Base-by-base conservation (phyloP, 2,888 invertebrate genomes). In the Malacosoma neustria region DNA sequence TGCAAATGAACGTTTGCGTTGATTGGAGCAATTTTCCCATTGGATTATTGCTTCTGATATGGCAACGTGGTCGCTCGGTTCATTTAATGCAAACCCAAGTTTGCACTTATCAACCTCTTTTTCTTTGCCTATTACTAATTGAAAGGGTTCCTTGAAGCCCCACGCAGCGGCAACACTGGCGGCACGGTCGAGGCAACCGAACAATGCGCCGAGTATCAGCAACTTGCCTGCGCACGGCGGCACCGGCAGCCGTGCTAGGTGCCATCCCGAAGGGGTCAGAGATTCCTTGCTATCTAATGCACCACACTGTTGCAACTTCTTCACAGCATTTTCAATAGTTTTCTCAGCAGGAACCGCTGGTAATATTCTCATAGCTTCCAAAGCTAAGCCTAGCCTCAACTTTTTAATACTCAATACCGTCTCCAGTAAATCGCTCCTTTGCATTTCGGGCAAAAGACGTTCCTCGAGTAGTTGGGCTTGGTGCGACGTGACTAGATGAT, bases 161-260 rank as follows among this genome's bases (percentile, higher is more conserved):
- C 98, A 89, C 5, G 92, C 91, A 0, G 96, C 95, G 1, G 96
- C 97, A 0, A 97, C 90, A 1, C 94, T 92, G 32, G 96, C 90
- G 13, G 97, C 90, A 1, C 97, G 95, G 70, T 96, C 93, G n/a
- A 96, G 80, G 63, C 96, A 97, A 4, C 93, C 93, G 72, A 98
- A 96, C 42, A 98, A 87, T 0, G 95, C 90, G 0, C 91, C 95
- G 72, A 96, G 90, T 7, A 98, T 74, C 29, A 98, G 87, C 91
- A 98, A 93, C 81, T 97, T 97, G 1, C 92, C 97, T 33, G 93
- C 93, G 52, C 96, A 93, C 0, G 97, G 97, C 64, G 94, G 94
- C n/a, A 97, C 88, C 0, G 97, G 97, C 51, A 98, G 77, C 29
- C 91, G 90, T 0, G 96, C 95, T 50, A 98, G 72, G 68, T 97